Evolutionary conservation across 2,797 vertebrate species (phyloP), one percentile per base, ranked within the genome.

Genomic region (Lates japonicus): DNA sequence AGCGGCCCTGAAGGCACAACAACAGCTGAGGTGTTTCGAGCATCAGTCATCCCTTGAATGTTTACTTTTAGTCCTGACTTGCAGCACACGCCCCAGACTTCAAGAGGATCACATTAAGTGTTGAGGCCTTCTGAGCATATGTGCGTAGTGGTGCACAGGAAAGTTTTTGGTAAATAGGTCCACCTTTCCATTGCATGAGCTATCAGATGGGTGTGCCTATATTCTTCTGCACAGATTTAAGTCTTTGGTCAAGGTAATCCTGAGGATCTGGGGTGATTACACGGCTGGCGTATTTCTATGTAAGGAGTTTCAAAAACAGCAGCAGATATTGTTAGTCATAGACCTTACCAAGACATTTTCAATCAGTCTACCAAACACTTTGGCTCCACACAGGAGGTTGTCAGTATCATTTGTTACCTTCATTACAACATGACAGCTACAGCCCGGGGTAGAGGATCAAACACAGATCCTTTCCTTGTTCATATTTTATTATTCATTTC

Each of bases 361-460:
- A 76, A 62, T 83, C 67, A 69, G 54, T 52, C 74, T 44, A 51
- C 48, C 71, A 85, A 73, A 73, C 58, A 55, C 68, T 59, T 76
- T 65, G 62, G 73, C 79, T 80, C 44, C 78, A 81, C 76, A 74
- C 77, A 62, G 80, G 68, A 75, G 41, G 57, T 44, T 83, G 67
- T 86, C 84, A 82, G 66, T 71, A 63, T 83, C 82, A 76, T 90
- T 91, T 91, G 81, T 90, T 85, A 84, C 72, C 78, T 88, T 83
- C 83, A 81, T 87, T 87, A 87, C 83, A 83, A 84, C 78, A 81
- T 77, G 88, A 72, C 91, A 93, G 90, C 81, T 57, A 70, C 71
- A 86, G 87, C 79, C 81, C 58, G 74, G 62, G 85, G 87, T 62
- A 72, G 65, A 74, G 63, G 85, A 88, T 93, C 89, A 89, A 86